These are phyloP conservation scores for Acronicta leporina DNA, from an alignment of 2,888 invertebrate genomes.

Conservation along the genomic window DNA sequence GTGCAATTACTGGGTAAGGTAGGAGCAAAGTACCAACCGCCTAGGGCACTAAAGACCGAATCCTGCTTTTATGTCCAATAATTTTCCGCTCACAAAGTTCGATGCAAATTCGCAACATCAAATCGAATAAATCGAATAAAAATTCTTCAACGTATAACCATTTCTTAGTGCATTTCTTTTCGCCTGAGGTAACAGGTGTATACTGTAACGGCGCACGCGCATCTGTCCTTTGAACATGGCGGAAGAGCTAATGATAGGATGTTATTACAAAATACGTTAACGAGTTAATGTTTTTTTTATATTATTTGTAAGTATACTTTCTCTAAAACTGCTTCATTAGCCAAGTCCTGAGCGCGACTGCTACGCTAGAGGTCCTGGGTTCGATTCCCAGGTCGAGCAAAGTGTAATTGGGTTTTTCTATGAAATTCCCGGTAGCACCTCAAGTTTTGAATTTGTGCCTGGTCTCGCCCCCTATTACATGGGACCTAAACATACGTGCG, in stretches of 20 bases:
- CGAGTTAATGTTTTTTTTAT: conserved; percentile 19
- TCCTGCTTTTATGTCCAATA: conserved; percentile 23
- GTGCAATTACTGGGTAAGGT: no score
- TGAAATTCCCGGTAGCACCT: no score
- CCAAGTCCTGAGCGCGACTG: no score
- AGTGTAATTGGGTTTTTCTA: no score
- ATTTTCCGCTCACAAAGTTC: conserved; percentile 29
- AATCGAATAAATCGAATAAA: conserved; percentile 26
- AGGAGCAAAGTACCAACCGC: conserved; percentile 11
- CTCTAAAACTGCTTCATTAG: no score
- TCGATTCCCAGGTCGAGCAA: no score
- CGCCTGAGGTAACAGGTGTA: conserved; percentile 44
- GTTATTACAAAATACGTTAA: conserved; percentile 47
- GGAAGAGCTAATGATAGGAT: conserved; percentile 42
- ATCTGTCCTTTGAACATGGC: conserved; percentile 48
- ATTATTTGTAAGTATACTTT: conserved; percentile 7
- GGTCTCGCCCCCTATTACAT: no score
- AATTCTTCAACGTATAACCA: conserved; percentile 8
- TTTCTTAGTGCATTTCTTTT: conserved; percentile 21
- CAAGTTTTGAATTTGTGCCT: no score
- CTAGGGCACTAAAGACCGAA: conserved; percentile 15
- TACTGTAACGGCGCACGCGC: conserved; percentile 42
- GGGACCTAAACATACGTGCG: no score
- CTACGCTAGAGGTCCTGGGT: no score
- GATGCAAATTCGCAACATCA: conserved; percentile 38